Evolutionary conservation across 1,140 invertebrate species (phyloP), one percentile per base, ranked within the genome.

Genomic region (Eupeodes corollae): DNA sequence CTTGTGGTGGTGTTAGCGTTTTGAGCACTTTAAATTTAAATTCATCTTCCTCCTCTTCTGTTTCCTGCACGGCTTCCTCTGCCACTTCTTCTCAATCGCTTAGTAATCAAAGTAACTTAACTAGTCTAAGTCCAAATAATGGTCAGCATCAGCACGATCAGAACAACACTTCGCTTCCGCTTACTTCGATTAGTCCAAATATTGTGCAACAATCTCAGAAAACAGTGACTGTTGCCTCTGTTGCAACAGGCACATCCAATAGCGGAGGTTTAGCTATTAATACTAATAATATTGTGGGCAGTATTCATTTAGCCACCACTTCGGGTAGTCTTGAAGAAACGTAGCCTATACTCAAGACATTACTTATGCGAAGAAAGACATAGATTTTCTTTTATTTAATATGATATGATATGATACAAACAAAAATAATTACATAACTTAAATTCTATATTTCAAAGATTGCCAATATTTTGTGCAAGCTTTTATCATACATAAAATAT

Each of bases 341-440:
- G 64, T 67, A 67, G 65, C 65, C 65, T 67, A 68, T 68, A 68
- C 64, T 68, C 42, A 68, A 68, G 54, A 59, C 61, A 55, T 53
- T 68, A 54, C 52, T 68, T 33, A 61, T 68, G 65, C 61, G 63
- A 39, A 58, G 61, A 14, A 53, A 63, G 21, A 26, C 21, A 26
- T 26, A 26, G 21, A 26, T 26, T 26, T 26, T 26, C 8, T 26
- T 26, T 26, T 26, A 8, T 26, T 26, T 26, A 26, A n/a, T n/a
- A n/a, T n/a, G n/a, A n/a, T 26, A 5, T 26, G 3, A 26, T 8
- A 26, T 26, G 8, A 26, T 26, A 26, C 21, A 26, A 26, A 26
- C 21, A 5, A 26, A 26, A 26, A 26, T 26, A 26, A n/a, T n/a
- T 26, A 26, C 3, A 5, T 26, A 26, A 26, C 21, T 26, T 26